Evolutionary conservation across 2,888 invertebrate genomes (phyloP).

Genomic region (Drosophila histrio): DNA sequence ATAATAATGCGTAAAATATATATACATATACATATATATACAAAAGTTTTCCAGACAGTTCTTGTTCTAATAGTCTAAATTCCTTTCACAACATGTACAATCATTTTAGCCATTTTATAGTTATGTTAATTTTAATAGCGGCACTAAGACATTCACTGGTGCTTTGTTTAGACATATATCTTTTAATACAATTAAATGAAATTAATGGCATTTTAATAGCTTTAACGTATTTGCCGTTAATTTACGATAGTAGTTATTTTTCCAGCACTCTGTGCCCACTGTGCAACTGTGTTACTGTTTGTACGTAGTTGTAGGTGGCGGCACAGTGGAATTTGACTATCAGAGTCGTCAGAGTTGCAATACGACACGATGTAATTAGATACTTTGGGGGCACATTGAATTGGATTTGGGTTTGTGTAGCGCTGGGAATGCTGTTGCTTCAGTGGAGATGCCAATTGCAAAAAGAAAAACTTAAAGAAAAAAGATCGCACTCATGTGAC

Average conservation of each 20-base stretch:
- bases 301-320: constrained; percentile 43
- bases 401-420: constrained; percentile 23
- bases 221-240: background rate
- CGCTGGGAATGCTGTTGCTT: constrained; percentile 62
- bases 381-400: constrained; percentile 45
- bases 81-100: constrained; percentile 1
- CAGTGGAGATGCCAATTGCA: constrained; percentile 59
- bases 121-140: constrained; percentile 6
- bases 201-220: background rate
- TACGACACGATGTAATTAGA: constrained; percentile 73
- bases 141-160: constrained; percentile 2
- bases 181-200: background rate
- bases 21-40: no score
- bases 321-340: constrained; percentile 39
- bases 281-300: constrained; percentile 27
- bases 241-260: background rate
- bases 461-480: constrained; percentile 1
- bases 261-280: constrained; percentile 5
- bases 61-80: background rate
- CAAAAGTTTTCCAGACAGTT: no score
- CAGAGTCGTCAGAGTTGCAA: constrained; percentile 50
- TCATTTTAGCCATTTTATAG: background rate
- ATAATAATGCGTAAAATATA: no score
- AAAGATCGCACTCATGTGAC: constrained; percentile 17
- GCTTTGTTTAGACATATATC: constrained; percentile 4